phyloP scores from a whole-genome alignment of 2,888 invertebrate species.

The Stenurella melanura region DNA sequence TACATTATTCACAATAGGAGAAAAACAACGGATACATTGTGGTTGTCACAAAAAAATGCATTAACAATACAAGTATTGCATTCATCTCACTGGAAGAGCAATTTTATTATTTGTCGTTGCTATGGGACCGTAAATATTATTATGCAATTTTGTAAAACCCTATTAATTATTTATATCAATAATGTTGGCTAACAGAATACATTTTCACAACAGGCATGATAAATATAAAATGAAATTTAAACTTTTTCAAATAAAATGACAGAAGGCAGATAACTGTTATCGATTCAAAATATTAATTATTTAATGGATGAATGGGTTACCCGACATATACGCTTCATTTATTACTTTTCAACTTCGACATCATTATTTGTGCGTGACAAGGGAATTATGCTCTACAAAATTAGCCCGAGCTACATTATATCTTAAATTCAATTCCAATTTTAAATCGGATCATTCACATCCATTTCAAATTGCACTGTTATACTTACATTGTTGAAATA shows the following conservation, averaged over 20 bases:
- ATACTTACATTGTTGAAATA: slow-evolving; percentile 3
- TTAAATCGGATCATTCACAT: slow-evolving; percentile 6
- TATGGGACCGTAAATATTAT: neutral
- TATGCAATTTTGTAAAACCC: slow-evolving; percentile 1
- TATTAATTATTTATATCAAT: slow-evolving; percentile 15
- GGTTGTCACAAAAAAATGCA: neutral
- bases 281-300: slow-evolving; percentile 29
- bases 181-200: neutral
- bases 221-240: slow-evolving; percentile 7
- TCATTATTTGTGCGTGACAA: slow-evolving; percentile 32
- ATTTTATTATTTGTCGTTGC: neutral
- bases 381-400: slow-evolving; percentile 17
- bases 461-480: neutral
- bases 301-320: slow-evolving; percentile 21
- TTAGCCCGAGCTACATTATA: slow-evolving; percentile 13
- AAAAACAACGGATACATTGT: too few species aligned
- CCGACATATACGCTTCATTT: slow-evolving; percentile 31
- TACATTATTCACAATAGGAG: too few species aligned
- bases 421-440: slow-evolving; percentile 23
- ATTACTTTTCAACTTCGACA: slow-evolving; percentile 32
- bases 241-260: slow-evolving; percentile 24
- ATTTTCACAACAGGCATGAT: neutral
- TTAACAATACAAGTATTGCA: neutral
- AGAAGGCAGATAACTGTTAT: slow-evolving; percentile 31
- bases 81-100: too few species aligned